A percentile compares a stretch with the other conserved stretches of the same genome.
phyloP scores from a whole-genome alignment of 2,888 invertebrate genomes.

The Hanleya hanleyi region DNA sequence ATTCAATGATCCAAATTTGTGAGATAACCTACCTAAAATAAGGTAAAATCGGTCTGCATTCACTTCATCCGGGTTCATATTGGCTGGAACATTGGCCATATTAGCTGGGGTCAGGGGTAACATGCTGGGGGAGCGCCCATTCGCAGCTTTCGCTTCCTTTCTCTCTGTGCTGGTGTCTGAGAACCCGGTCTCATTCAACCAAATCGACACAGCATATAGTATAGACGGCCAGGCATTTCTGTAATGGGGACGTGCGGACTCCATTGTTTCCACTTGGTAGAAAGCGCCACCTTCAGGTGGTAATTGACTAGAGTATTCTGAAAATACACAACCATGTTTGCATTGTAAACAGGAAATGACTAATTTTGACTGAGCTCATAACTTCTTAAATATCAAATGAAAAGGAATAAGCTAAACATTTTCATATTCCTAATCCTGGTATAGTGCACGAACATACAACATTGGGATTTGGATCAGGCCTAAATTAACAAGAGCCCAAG shows the following conservation, averaged over 20 bases:
- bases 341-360: no score
- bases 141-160: constrained; percentile 28
- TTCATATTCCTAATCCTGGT: no score
- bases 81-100: constrained; percentile 63
- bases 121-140: constrained; percentile 25
- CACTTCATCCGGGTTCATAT: constrained; percentile 76
- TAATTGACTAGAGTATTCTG: constrained; percentile 94
- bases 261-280: constrained; percentile 96
- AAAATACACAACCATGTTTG: constrained; percentile 31
- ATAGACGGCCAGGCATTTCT: constrained; percentile 95
- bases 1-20: no score
- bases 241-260: constrained; percentile 93
- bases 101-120: constrained; percentile 48
- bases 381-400: no score
- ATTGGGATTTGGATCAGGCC: no score
- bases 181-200: constrained; percentile 84
- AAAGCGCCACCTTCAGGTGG: constrained; percentile 89
- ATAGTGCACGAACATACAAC: no score
- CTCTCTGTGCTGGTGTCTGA: constrained; percentile 49
- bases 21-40: constrained; percentile 89
- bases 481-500: no score
- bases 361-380: no score
- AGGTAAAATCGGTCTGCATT: constrained; percentile 83
- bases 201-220: constrained; percentile 92
- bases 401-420: no score